Conservation (phyloP, 2,888 invertebrate species). For the Axea sp. region DNA sequence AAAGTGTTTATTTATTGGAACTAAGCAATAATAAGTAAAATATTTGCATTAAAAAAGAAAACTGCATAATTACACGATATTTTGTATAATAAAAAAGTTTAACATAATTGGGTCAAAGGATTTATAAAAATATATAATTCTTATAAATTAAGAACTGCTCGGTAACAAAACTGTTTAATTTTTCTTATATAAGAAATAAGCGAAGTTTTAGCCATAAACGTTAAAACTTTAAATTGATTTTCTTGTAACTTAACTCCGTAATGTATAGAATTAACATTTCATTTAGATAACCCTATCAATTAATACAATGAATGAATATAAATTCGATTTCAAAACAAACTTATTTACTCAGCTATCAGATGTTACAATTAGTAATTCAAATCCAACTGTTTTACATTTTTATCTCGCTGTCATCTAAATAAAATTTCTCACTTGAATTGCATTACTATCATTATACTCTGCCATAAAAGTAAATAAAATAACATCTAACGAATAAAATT, state of each 20-base stretch:
- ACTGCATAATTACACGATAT: too few species aligned
- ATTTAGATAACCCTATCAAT: neutral
- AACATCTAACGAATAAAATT: neutral
- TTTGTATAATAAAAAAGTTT: too few species aligned
- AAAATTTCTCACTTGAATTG: neutral
- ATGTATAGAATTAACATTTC: neutral
- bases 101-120: too few species aligned
- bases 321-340: neutral
- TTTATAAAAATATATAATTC: too few species aligned
- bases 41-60: too few species aligned
- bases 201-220: neutral
- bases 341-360: neutral
- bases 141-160: too few species aligned
- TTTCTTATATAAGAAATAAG: too few species aligned
- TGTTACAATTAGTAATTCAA: neutral
- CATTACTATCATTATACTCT: neutral
- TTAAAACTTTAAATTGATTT: neutral
- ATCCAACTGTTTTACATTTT: neutral
- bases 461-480: neutral
- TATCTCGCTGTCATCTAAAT: neutral
- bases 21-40: too few species aligned
- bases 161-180: too few species aligned
- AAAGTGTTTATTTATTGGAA: too few species aligned
- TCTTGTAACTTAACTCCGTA: neutral
- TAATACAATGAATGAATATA: neutral